Base-by-base conservation (phyloP, 1,140 invertebrate species). In the Sycobia sp. region DNA sequence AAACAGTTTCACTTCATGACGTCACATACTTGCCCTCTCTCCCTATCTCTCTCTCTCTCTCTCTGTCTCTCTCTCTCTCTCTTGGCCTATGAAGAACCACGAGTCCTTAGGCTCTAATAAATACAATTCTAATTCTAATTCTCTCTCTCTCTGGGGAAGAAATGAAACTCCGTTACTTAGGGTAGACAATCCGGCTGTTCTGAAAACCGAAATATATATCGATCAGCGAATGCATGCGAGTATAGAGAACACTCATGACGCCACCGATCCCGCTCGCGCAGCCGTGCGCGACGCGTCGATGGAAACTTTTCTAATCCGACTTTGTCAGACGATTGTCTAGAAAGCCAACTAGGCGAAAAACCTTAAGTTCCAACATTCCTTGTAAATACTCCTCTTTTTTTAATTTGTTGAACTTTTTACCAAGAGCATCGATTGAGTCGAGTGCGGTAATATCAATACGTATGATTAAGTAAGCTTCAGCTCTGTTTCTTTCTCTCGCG, bases 261-360 rank as follows among this genome's bases (percentile, higher is more conserved):
- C 47, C 36, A 55, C 18, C 23, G 54, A 16, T 23, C 4, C 43
- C 13, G 41, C 13, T 32, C 8, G 38, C 29, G 34, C 27, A 51
- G 59, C 46, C 32, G 32, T 29, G 67, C 67, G 68, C 55, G 58
- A 43, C 38, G 20, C 41, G 36, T 20, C 57, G 53, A 50, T 39
- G 46, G n/a, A 79, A 79, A 79, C 71, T 79, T 79, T 68, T 71
- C 67, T 75, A 69, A 74, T 69, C 66, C 66, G 58, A 62, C 60
- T 55, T 69, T 54, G 63, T 61, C 64, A 73, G 74, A 70, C 74
- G 69, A 75, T 74, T 74, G 73, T 67, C 58, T 38, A 62, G 34
- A 47, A 27, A 39, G 38, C 64, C 70, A 71, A 71, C 73, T 65
- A 72, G 66, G 14, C 49, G 58, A 77, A 73, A 71, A 75, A 78